Evolutionary conservation across 2,797 vertebrate genomes (phyloP).

Genomic region (Sebastes taczanowskii): DNA sequence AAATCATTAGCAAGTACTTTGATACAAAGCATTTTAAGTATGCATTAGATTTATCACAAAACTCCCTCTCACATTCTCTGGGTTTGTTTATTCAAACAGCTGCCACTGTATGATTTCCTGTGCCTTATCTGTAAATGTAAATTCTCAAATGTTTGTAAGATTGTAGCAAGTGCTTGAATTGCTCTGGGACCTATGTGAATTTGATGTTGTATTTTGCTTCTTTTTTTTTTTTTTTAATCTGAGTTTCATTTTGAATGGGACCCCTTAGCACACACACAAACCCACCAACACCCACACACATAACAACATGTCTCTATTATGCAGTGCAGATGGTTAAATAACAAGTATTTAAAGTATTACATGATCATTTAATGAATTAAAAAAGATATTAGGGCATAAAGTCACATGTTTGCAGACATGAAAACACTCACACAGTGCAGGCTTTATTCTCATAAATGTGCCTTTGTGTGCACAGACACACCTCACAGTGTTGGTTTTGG

Average conservation of each 20-base stretch:
- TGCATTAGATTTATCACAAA: constrained; percentile 24
- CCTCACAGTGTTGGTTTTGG: constrained; percentile 52
- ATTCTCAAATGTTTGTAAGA: constrained; percentile 60
- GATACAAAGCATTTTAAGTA: constrained; percentile 9
- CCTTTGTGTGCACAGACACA: constrained; percentile 11
- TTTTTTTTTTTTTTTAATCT: constrained; percentile 22
- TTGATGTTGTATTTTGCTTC: constrained; percentile 49
- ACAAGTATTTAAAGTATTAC: background rate
- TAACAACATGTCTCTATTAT: background rate
- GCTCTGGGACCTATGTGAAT: constrained; percentile 66
- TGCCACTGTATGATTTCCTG: constrained; percentile 59
- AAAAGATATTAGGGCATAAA: constrained; percentile 1
- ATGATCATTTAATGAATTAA: background rate
- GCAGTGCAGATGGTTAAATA: constrained; percentile 1
- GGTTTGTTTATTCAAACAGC: constrained; percentile 59
- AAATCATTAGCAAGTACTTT: constrained; percentile 11
- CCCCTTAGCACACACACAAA: background rate
- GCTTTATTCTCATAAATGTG: constrained; percentile 13
- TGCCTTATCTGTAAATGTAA: constrained; percentile 73
- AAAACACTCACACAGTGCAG: constrained; percentile 3
- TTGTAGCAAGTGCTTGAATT: constrained; percentile 62
- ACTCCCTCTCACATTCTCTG: constrained; percentile 43
- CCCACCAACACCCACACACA: background rate
- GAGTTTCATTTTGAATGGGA: constrained; percentile 39
- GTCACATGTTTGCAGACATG: background rate